These are phyloP conservation scores for Lysandra bellargus DNA, from an alignment of 2,888 invertebrate species.

Conservation along the genomic window DNA sequence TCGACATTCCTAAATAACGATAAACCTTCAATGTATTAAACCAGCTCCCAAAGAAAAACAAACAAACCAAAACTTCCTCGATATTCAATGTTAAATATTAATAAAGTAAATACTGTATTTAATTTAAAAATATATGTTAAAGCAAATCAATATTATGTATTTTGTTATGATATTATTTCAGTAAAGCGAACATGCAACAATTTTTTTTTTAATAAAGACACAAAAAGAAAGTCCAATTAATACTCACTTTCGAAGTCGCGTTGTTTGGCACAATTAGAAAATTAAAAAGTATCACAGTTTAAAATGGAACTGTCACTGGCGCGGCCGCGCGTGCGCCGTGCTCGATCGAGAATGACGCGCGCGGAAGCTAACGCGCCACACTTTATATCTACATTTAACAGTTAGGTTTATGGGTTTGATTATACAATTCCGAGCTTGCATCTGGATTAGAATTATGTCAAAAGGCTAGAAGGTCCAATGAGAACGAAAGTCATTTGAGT, in stretches of 20 bases:
- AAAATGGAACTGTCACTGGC: slow-evolving; percentile 52
- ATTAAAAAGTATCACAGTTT: slow-evolving; percentile 54
- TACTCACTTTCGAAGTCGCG: slow-evolving; percentile 58
- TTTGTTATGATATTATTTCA: no score
- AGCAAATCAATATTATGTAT: neutral
- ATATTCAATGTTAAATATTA: slow-evolving; percentile 2
- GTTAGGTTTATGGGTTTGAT: slow-evolving; percentile 74
- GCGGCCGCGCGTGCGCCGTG: slow-evolving; percentile 60
- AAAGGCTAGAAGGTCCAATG: slow-evolving; percentile 9
- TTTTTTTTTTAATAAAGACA: neutral
- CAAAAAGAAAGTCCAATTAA: slow-evolving; percentile 31
- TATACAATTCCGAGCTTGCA: slow-evolving; percentile 50
- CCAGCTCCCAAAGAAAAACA: slow-evolving; percentile 40
- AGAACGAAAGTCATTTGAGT: neutral
- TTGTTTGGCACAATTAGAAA: slow-evolving; percentile 33
- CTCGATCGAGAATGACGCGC: slow-evolving; percentile 71
- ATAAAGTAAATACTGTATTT: neutral
- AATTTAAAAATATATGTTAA: neutral
- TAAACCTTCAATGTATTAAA: slow-evolving; percentile 39
- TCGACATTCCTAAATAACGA: slow-evolving; percentile 33
- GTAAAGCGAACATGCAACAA: neutral
- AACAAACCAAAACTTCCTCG: slow-evolving; percentile 33
- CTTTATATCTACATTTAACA: slow-evolving; percentile 76
- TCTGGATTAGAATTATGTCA: slow-evolving; percentile 22
- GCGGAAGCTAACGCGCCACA: slow-evolving; percentile 64